phyloP scores from a whole-genome alignment of 2,888 invertebrate genomes.

The Elaeidobius kamerunicus region DNA sequence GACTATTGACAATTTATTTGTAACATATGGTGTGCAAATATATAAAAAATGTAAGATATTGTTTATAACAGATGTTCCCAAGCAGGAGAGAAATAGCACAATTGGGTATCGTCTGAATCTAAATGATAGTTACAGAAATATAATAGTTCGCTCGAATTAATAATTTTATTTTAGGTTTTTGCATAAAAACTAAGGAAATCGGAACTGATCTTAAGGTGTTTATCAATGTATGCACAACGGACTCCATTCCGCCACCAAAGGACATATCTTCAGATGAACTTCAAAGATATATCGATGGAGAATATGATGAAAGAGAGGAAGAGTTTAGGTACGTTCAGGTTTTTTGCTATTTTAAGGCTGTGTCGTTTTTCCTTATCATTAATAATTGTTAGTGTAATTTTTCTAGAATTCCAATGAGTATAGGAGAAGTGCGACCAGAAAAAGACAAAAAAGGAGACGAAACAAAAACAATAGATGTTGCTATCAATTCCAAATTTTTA shows the following conservation, averaged over 20 bases:
- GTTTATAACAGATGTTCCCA: neutral
- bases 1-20: no score
- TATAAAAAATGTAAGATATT: neutral
- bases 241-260: conserved; percentile 70
- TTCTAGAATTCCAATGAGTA: conserved; percentile 82
- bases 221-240: conserved; percentile 80
- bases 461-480: conserved; percentile 78
- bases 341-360: no score
- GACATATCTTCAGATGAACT: conserved; percentile 71
- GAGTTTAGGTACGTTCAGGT: conserved; percentile 51
- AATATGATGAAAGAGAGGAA: conserved; percentile 64
- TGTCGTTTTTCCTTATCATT: no score
- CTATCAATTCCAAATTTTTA: conserved; percentile 75
- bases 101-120: no score
- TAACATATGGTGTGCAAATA: no score
- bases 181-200: conserved; percentile 70
- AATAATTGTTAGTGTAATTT: neutral
- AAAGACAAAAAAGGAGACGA: conserved; percentile 70
- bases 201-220: conserved; percentile 70
- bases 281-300: conserved; percentile 63
- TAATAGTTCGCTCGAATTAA: no score
- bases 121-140: no score
- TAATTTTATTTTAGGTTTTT: conserved; percentile 59
- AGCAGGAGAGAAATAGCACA: no score
- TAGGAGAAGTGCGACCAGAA: conserved; percentile 77